phyloP scores from a whole-genome alignment of 2,888 invertebrate genomes.

The Pristionchus maxplancki region DNA sequence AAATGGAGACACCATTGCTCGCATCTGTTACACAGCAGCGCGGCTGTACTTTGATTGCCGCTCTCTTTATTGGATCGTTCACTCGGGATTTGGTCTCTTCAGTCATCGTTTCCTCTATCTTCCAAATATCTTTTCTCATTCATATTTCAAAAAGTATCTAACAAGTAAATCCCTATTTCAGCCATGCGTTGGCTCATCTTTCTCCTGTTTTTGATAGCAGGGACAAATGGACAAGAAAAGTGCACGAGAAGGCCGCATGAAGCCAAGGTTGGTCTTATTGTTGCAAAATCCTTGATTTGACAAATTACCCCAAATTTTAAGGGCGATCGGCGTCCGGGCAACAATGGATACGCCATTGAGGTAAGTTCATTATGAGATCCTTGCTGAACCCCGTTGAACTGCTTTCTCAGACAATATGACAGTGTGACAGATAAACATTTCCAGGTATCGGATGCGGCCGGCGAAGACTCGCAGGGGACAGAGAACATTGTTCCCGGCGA shows the following conservation, averaged over 20 bases:
- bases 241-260: slow-evolving; percentile 66
- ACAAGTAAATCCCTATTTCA: not conserved
- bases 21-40: not conserved
- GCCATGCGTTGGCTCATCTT: slow-evolving; percentile 25
- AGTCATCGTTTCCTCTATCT: not conserved
- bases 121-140: not conserved
- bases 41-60: not conserved
- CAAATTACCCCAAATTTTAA: not conserved
- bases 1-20: not conserved
- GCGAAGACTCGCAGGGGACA: slow-evolving; percentile 56
- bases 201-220: not conserved
- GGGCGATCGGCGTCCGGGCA: slow-evolving; percentile 68
- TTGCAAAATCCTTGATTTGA: not conserved
- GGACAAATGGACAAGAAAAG: not conserved
- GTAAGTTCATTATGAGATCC: too few species aligned
- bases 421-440: too few species aligned
- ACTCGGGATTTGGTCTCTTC: not conserved
- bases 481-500: slow-evolving; percentile 74
- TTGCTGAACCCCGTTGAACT: too few species aligned
- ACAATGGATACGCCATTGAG: slow-evolving; percentile 75
- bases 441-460: slow-evolving; percentile 58
- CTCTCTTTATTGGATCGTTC: slow-evolving; percentile 3
- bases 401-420: too few species aligned
- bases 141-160: not conserved
- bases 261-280: slow-evolving; percentile 54